Percentiles rank a stretch among this genome's conserved stretches.
Conservation (phyloP, 2,888 invertebrate genomes). For the Sarcophaga rosellei region DNA sequence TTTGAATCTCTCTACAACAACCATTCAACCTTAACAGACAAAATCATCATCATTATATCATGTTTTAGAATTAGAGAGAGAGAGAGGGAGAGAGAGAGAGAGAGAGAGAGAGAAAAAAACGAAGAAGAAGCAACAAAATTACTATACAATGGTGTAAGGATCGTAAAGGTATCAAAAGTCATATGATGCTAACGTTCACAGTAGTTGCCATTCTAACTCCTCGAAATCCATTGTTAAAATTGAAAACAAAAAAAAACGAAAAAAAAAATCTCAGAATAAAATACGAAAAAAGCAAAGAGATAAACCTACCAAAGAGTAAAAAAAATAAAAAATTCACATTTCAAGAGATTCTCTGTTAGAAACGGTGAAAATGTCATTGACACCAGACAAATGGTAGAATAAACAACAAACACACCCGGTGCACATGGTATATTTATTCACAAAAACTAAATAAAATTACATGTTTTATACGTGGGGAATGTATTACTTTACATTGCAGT, state of each 20-base stretch:
- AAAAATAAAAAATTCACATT: constrained; percentile 15
- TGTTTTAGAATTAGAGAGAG: background rate
- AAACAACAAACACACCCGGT: background rate
- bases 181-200: constrained; percentile 2
- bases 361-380: constrained; percentile 49
- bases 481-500: too few relatives aligned
- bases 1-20: background rate
- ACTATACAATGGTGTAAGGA: background rate
- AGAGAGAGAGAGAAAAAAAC: too few relatives aligned
- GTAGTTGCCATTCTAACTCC: constrained; percentile 19
- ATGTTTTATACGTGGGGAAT: background rate
- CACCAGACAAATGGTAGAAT: constrained; percentile 18
- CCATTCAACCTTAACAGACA: background rate
- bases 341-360: background rate
- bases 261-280: background rate
- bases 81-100: too few relatives aligned
- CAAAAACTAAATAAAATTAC: background rate
- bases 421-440: background rate
- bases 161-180: constrained; percentile 24
- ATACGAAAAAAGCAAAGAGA: background rate
- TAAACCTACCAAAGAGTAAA: background rate
- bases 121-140: too few relatives aligned
- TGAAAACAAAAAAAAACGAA: background rate
- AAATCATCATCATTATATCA: constrained; percentile 14
- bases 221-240: constrained; percentile 53